phyloP scores from a whole-genome alignment of 2,888 invertebrate genomes.

The Anarsia innoxiella region DNA sequence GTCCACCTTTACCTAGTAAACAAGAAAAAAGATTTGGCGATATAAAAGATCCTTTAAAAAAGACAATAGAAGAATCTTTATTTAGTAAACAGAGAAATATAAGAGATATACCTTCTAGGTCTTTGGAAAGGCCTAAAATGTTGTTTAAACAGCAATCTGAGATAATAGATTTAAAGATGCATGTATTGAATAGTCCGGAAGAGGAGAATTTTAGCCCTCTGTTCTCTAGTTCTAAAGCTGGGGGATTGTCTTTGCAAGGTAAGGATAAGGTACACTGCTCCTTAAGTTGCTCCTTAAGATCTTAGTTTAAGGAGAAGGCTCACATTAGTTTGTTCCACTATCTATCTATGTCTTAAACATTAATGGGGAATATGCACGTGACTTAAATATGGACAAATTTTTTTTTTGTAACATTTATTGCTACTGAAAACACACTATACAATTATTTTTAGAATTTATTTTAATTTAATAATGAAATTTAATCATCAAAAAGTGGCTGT shows the following conservation, averaged over 20 bases:
- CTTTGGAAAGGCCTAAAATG: slow-evolving; percentile 55
- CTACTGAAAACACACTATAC: too few species aligned
- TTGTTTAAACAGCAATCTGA: slow-evolving; percentile 64
- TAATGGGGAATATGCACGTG: too few species aligned
- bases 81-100: slow-evolving; percentile 44
- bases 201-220: slow-evolving; percentile 53
- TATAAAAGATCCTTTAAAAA: slow-evolving; percentile 53
- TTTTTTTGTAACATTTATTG: too few species aligned
- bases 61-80: slow-evolving; percentile 47
- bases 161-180: slow-evolving; percentile 66
- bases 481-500: too few species aligned
- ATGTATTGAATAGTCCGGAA: slow-evolving; percentile 51
- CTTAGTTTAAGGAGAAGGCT: too few species aligned
- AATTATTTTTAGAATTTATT: too few species aligned
- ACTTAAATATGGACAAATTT: too few species aligned
- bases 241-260: slow-evolving; percentile 70
- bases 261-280: too few species aligned
- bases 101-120: slow-evolving; percentile 47
- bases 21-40: slow-evolving; percentile 56
- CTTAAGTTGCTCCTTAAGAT: too few species aligned
- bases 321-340: too few species aligned
- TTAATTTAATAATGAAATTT: too few species aligned
- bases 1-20: slow-evolving; percentile 51
- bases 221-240: slow-evolving; percentile 41
- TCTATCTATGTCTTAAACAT: too few species aligned